Evolutionary conservation across 2,888 invertebrate genomes (phyloP).

Genomic region (Cheilosia urbana): DNA sequence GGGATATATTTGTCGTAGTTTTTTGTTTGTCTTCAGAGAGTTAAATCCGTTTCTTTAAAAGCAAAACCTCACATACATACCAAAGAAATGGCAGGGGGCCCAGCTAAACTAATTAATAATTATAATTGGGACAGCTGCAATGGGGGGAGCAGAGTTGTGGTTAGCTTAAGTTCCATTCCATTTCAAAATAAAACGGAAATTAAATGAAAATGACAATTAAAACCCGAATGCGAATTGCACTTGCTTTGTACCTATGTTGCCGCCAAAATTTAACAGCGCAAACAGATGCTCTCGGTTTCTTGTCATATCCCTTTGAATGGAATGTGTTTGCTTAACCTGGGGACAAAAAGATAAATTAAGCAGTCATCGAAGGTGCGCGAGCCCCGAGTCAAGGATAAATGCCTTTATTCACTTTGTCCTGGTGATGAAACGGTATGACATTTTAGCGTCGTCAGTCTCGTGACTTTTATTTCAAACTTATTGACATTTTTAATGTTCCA

Average conservation of each 20-base stretch:
- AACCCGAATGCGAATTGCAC: slow-evolving; percentile 33
- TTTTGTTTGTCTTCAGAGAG: neutral
- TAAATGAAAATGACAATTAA: slow-evolving; percentile 28
- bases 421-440: slow-evolving; percentile 12
- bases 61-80: slow-evolving; percentile 7
- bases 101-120: slow-evolving; percentile 65
- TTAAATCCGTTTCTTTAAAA: slow-evolving; percentile 23
- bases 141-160: neutral
- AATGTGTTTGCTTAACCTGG: slow-evolving; percentile 48
- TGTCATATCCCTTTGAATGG: slow-evolving; percentile 26
- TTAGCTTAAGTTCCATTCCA: slow-evolving; percentile 11
- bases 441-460: slow-evolving; percentile 51
- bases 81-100: slow-evolving; percentile 32
- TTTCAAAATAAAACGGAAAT: slow-evolving; percentile 40
- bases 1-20: neutral
- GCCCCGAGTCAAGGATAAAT: slow-evolving; percentile 2
- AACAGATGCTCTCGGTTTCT: slow-evolving; percentile 51
- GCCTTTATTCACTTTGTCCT: slow-evolving; percentile 37
- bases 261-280: slow-evolving; percentile 51
- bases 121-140: slow-evolving; percentile 68
- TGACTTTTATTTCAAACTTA: slow-evolving; percentile 64
- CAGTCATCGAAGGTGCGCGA: neutral
- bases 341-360: slow-evolving; percentile 15
- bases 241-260: slow-evolving; percentile 31
- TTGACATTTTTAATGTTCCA: slow-evolving; percentile 61